Conservation (phyloP, 2,888 invertebrate genomes). For the Plebejus argus region DNA sequence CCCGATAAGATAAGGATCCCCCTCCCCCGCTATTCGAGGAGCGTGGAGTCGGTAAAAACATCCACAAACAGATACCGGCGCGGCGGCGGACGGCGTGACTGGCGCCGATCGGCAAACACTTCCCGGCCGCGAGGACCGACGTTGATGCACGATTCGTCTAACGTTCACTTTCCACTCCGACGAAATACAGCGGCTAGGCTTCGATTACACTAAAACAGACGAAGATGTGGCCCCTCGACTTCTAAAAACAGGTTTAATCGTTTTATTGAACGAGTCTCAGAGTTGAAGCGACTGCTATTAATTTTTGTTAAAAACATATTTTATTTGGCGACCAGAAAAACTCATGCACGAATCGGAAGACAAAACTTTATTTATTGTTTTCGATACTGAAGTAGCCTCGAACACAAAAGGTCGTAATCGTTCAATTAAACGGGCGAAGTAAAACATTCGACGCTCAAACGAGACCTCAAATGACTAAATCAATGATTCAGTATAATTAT, state of each 20-base stretch:
- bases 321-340: conserved; percentile 43
- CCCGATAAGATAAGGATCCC: conserved; percentile 57
- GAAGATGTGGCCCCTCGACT: conserved; percentile 24
- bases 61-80: conserved; percentile 63
- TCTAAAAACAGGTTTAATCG: conserved; percentile 32
- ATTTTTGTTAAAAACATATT: conserved; percentile 38
- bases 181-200: conserved; percentile 28
- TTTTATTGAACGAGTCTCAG: conserved; percentile 44
- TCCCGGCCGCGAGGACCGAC: conserved; percentile 46
- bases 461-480: conserved; percentile 21
- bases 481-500: conserved; percentile 27
- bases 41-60: conserved; percentile 61
- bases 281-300: conserved; percentile 40
- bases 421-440: conserved; percentile 23
- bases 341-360: conserved; percentile 49
- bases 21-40: conserved; percentile 44
- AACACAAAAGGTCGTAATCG: conserved; percentile 28
- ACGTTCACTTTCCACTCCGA: conserved; percentile 43
- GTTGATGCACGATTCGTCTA: conserved; percentile 56
- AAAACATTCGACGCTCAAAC: background rate
- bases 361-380: conserved; percentile 49
- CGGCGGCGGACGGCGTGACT: conserved; percentile 48
- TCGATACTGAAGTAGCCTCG: conserved; percentile 1
- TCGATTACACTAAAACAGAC: conserved; percentile 25
- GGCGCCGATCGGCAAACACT: conserved; percentile 54